Percentiles rank a stretch among this genome's conserved stretches.
Conservation (phyloP, 2,888 invertebrate species). For the Candidula unifasciata region DNA sequence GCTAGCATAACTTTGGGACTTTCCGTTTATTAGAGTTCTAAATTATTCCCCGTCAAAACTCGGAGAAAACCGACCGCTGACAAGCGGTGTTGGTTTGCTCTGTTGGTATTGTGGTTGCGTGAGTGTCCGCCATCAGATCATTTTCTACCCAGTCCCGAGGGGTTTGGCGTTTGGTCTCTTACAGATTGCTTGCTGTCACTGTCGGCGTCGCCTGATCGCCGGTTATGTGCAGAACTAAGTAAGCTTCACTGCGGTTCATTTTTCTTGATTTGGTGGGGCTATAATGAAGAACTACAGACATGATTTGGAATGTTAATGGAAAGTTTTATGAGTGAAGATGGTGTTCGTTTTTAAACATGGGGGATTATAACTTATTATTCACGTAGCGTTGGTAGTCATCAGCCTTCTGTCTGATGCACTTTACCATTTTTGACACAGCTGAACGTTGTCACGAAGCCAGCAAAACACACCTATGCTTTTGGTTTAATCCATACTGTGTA, state of each 20-base stretch:
- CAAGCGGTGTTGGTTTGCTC: neutral
- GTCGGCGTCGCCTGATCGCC: neutral
- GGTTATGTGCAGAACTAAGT: neutral
- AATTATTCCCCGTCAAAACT: neutral
- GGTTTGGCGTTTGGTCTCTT: constrained; percentile 24
- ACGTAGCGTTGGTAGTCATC: no score
- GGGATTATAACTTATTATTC: no score
- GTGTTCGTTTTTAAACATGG: no score
- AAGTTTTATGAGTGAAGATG: neutral
- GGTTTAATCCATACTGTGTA: no score
- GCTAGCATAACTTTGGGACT: no score
- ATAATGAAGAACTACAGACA: neutral
- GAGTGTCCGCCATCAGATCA: constrained; percentile 16
- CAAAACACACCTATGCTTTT: no score
- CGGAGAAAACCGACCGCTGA: neutral
- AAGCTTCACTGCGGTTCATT: neutral
- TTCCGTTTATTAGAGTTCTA: no score
- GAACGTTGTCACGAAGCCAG: no score
- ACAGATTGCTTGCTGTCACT: constrained; percentile 5
- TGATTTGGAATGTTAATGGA: neutral
- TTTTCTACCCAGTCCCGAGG: neutral
- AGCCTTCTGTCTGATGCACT: no score
- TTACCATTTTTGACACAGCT: no score
- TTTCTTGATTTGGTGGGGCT: neutral
- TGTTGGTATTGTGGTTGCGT: constrained; percentile 1